Evolutionary conservation across 2,888 invertebrate genomes (phyloP).

Genomic region (Auanema freiburgensis): DNA sequence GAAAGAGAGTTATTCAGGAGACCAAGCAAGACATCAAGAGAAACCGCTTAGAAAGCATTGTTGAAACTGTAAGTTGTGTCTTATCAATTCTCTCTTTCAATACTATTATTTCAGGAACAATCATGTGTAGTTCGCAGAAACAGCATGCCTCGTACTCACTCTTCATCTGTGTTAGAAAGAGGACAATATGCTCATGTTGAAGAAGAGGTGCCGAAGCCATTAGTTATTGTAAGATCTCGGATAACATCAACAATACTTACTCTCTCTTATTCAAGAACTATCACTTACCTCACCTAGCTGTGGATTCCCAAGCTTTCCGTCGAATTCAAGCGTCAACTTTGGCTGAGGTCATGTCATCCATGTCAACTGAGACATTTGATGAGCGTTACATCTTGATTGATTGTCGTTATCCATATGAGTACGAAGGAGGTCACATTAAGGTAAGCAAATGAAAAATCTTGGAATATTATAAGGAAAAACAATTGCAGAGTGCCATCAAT

Average conservation of each 20-base stretch:
- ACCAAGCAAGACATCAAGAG: not conserved
- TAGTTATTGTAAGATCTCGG: constrained; percentile 9
- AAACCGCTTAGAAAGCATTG: not conserved
- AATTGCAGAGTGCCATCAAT: constrained; percentile 26
- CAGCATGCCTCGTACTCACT: constrained; percentile 9
- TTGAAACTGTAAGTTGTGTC: not conserved
- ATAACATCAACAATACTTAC: constrained; percentile 1
- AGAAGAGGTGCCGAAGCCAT: not conserved
- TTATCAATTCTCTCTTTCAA: too few relatives aligned
- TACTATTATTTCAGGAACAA: too few relatives aligned
- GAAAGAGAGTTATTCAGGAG: too few relatives aligned
- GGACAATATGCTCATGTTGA: constrained; percentile 2
- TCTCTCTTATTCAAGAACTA: not conserved
- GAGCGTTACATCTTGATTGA: constrained; percentile 30
- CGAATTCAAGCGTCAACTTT: constrained; percentile 27
- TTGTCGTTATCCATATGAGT: constrained; percentile 47
- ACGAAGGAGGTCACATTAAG: constrained; percentile 44
- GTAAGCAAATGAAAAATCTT: constrained; percentile 13
- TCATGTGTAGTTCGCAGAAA: not conserved
- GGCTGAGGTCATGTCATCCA: constrained; percentile 10
- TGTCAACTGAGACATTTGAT: constrained; percentile 15
- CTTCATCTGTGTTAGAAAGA: constrained; percentile 14
- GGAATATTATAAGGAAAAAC: not conserved
- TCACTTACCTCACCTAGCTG: not conserved
- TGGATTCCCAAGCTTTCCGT: constrained; percentile 26